Base-by-base conservation (phyloP, 2,888 invertebrate species). In the Cryptocephalus moraei region DNA sequence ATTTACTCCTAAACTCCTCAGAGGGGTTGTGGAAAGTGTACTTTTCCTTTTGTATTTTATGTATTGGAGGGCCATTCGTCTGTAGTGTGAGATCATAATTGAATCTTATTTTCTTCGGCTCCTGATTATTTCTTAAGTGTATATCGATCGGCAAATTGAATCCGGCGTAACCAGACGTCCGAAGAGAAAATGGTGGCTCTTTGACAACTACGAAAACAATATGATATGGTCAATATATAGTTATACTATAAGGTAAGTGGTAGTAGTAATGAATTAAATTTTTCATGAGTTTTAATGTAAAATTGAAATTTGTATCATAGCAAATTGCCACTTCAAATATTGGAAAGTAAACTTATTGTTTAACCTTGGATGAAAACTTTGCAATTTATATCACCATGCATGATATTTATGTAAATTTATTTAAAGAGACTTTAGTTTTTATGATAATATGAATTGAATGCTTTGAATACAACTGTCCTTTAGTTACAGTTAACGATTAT, bases 101-200 rank as follows among this genome's bases (percentile, higher is more conserved):
- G 67, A 86, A 86, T 58, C 78, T 76, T 62, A 91, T 83, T 63
- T 85, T 90, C 67, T 88, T 90, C 9, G 92, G 92, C 64, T 92
- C 91, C 68, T 91, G 90, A 67, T 86, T 87, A 69, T 89, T 93
- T 59, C 83, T 87, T 56, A 91, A 76, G 69, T 89, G 85, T 56
- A 96, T 84, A 64, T 94, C 91, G 61, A 96, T 91, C 0, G 88
- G 87, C 49, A 96, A 75, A 42, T 80, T 76, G 69, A 96, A 96
- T 33, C 95, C 92, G 49, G 93, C 95, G 77, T 96, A 96, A 8
- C 96, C 95, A n/a, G 91, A 88, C 69, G 95, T 94, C 60, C 86
- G 84, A 32, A 96, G 80, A 43, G 80, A 74, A 72, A 89, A 96
- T 2, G 95, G 95, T 44, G 94, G 91, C 56, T 91, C 91, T 65